Conservation (phyloP, 2,797 vertebrate genomes). For the Sebastes jordani region DNA sequence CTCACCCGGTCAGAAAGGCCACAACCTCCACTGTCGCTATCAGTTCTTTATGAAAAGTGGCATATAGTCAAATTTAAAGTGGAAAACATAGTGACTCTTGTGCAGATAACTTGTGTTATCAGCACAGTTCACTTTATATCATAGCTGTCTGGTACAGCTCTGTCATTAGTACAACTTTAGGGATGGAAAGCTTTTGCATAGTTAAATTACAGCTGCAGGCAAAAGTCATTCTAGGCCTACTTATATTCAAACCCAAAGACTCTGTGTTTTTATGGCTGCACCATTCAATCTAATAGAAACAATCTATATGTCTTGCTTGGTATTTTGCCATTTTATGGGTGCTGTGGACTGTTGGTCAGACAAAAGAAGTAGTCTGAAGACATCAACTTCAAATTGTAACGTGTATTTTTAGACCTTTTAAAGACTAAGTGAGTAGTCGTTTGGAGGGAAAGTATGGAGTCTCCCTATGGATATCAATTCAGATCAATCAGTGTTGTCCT, state of each 20-base stretch:
- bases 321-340: background rate
- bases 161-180: background rate
- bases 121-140: background rate
- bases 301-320: background rate
- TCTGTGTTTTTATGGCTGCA: background rate
- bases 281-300: background rate
- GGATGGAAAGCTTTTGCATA: constrained; percentile 1
- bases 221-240: background rate
- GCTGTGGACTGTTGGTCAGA: background rate
- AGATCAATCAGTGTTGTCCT: no score
- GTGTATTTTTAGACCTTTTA: background rate
- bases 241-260: background rate
- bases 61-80: constrained; percentile 17
- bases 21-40: constrained; percentile 8
- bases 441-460: no score
- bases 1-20: background rate
- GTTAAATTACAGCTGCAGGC: background rate
- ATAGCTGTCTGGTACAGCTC: background rate
- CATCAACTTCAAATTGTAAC: background rate
- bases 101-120: constrained; percentile 1
- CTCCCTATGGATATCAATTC: no score
- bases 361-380: background rate
- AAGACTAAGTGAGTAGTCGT: no score
- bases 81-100: background rate
- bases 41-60: constrained; percentile 31